Conservation (phyloP, 2,797 vertebrate genomes). For the Distichodus sexfasciatus region DNA sequence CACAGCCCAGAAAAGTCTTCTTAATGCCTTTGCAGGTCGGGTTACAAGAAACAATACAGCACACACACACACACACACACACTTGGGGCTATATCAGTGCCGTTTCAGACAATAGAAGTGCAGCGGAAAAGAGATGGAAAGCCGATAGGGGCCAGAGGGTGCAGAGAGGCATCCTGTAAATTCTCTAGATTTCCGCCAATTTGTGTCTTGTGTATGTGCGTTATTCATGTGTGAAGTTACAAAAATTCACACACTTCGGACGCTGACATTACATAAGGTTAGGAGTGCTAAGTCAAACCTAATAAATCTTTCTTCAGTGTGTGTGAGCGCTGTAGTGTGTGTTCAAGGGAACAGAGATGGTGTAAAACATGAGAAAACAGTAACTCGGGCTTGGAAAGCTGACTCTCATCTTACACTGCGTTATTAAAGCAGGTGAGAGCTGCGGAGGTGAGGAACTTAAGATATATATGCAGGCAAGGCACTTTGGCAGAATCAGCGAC, state of each 20-base stretch:
- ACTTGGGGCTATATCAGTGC: background rate
- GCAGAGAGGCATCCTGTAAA: no score
- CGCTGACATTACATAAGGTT: no score
- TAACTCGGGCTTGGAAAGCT: constrained; percentile 31
- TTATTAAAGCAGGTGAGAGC: constrained; percentile 26
- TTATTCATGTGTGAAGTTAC: no score
- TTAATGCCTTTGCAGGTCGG: constrained; percentile 63
- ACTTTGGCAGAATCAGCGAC: constrained; percentile 63
- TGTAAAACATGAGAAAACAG: constrained; percentile 42
- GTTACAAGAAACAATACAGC: constrained; percentile 62
- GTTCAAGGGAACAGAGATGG: constrained; percentile 23
- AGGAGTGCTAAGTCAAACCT: no score
- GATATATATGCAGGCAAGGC: constrained; percentile 23
- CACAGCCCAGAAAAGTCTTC: constrained; percentile 56
- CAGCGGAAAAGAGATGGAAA: constrained; percentile 34
- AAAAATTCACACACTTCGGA: no score
- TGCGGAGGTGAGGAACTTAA: constrained; percentile 32
- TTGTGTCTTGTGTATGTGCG: no score
- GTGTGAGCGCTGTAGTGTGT: constrained; percentile 22
- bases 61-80: constrained; percentile 12
- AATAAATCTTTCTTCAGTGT: constrained; percentile 16
- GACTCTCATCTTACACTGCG: constrained; percentile 35
- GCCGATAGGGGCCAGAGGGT: constrained; percentile 16
- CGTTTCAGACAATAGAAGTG: background rate
- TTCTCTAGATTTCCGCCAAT: no score